Evolutionary conservation across 2,797 vertebrate species (phyloP).

Genomic region (Microhierax caerulescens): DNA sequence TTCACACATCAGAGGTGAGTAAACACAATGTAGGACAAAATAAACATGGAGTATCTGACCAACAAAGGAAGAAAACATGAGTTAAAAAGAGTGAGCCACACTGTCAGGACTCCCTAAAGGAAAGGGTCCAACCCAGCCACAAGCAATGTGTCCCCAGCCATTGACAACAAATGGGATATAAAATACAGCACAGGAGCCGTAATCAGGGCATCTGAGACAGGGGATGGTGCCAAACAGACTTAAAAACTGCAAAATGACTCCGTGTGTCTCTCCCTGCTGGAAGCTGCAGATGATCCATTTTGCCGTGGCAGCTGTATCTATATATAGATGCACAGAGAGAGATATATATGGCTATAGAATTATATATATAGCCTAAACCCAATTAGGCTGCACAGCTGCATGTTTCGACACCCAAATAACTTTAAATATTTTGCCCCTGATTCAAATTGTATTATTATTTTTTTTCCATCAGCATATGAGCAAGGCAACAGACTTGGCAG

Average conservation of each 20-base stretch:
- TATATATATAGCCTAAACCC: neutral
- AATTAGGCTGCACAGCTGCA: neutral
- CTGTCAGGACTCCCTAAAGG: neutral
- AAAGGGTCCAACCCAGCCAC: neutral
- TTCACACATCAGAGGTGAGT: neutral
- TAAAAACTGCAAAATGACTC: neutral
- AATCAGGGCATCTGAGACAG: neutral
- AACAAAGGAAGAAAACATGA: neutral
- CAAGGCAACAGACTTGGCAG: accelerated
- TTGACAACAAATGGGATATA: neutral
- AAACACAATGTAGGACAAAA: neutral
- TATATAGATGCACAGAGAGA: neutral
- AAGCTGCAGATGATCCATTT: neutral
- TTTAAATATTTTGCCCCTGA: neutral
- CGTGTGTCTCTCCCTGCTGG: neutral
- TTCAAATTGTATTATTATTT: neutral
- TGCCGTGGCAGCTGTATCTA: neutral
- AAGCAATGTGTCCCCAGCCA: accelerated
- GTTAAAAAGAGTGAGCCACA: neutral
- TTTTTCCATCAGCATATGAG: neutral
- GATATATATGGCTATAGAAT: neutral
- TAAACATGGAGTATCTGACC: neutral
- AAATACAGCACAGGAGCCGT: neutral
- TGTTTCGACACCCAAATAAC: neutral
- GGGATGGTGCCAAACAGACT: neutral